Base-by-base conservation (phyloP, 2,888 invertebrate genomes). In the Vanessa cardui region DNA sequence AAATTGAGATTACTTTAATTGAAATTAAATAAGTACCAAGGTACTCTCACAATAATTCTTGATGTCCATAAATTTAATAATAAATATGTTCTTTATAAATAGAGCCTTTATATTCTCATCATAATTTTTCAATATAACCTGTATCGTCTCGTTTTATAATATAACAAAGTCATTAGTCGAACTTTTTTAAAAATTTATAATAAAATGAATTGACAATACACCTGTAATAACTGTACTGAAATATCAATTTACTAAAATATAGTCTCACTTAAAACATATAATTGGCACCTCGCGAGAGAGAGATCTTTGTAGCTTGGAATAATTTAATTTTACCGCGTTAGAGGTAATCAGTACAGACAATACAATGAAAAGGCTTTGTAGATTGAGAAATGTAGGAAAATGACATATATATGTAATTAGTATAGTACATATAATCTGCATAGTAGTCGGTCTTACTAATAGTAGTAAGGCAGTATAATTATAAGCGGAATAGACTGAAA, bases 241-340 rank as follows among this genome's bases (percentile, higher is more conserved):
- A 54, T 60, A 52, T 33, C 18, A 33, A 56, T 45, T 33, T 65
- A 60, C 46, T 59, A 46, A 46, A 59, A 59, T 44, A 46, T 26
- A 45, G 26, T 59, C 16, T 61, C 50, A 58, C 58, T 58, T 60
- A 63, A 64, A 63, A 67, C 54, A 68, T 58, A 68, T 76, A 76
- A 74, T 78, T 78, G 77, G 78, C 78, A 78, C 77, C 75, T 62
- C 60, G 68, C 72, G 76, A 76, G 77, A 77, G 49, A 59, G 50
- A 54, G 39, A 39, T 39, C 39, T 39, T 39, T 39, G 39, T 39
- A 47, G 16, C 47, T 47, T 47, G n/a, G 18, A 47, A 47, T 47
- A n/a, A 6, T 47, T 16, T 16, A n/a, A 47, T n/a, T 47, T 47
- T 18, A 47, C 7, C 12, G 45, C 9, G 45, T 45, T 45, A 45